A percentile compares a stretch with the other conserved stretches of the same genome.
These are phyloP conservation scores for Sialis lutaria DNA, from an alignment of 2,888 invertebrate species.

Conservation along the genomic window DNA sequence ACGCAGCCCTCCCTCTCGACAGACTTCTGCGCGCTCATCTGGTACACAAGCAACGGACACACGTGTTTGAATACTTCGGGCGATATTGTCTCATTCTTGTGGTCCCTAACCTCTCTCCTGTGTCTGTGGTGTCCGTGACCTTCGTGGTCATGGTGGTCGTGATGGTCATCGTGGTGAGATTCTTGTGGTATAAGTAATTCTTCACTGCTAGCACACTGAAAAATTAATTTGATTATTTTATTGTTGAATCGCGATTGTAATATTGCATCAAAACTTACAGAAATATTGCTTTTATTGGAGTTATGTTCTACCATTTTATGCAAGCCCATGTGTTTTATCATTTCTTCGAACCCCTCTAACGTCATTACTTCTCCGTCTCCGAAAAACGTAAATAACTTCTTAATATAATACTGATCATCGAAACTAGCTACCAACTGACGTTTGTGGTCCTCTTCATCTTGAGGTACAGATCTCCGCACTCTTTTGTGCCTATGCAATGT, in stretches of 20 bases:
- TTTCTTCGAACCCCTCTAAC: conserved; percentile 49
- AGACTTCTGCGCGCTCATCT: conserved; percentile 36
- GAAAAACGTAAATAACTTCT: conserved; percentile 46
- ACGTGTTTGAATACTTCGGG: conserved; percentile 20
- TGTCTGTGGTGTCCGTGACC: conserved; percentile 8
- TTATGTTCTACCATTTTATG: conserved; percentile 12
- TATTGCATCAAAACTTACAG: conserved; percentile 12
- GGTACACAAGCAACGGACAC: conserved; percentile 51
- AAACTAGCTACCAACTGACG: conserved; percentile 14
- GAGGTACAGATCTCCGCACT: neutral
- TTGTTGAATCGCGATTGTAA: conserved; percentile 8
- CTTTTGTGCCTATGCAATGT: neutral
- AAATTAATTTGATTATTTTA: conserved; percentile 15
- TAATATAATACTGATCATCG: conserved; percentile 40
- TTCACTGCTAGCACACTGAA: conserved; percentile 29
- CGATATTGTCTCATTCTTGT: neutral
- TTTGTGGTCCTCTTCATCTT: neutral
- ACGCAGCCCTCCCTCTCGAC: conserved; percentile 19
- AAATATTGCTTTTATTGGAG: neutral
- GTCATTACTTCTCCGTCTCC: conserved; percentile 45
- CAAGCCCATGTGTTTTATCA: conserved; percentile 42
- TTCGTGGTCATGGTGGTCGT: conserved; percentile 15
- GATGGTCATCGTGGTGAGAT: conserved; percentile 10
- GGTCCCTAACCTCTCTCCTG: conserved; percentile 7
- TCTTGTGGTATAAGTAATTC: conserved; percentile 13